These are phyloP conservation scores for Pristionchus entomophagus DNA, from an alignment of 2,888 invertebrate species.

Conservation along the genomic window DNA sequence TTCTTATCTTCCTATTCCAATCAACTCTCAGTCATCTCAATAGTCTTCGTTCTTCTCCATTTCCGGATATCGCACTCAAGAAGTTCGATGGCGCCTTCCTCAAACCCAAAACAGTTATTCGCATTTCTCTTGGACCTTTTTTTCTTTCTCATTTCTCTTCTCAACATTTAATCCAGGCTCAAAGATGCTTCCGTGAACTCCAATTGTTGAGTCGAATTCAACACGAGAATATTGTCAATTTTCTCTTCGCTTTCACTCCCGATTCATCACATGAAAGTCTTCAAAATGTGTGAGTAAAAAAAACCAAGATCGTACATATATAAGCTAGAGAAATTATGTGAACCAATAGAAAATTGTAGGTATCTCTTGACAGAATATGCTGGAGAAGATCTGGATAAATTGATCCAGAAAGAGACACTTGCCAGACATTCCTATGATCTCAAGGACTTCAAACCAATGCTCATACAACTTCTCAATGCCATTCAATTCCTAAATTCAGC, in stretches of 20 bases:
- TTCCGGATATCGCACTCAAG: neutral
- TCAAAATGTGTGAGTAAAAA: neutral
- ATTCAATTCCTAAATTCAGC: constrained; percentile 8
- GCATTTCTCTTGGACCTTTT: too few species aligned
- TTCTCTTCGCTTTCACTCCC: neutral
- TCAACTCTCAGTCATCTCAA: neutral
- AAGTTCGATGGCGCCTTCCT: neutral
- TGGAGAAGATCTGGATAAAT: neutral
- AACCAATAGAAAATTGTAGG: neutral
- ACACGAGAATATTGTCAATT: neutral
- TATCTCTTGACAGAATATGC: neutral
- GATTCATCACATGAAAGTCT: neutral
- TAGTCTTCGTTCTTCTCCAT: neutral
- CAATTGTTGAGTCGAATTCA: neutral
- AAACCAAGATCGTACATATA: too few species aligned
- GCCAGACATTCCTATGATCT: neutral
- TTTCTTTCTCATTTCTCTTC: neutral
- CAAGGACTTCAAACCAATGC: neutral
- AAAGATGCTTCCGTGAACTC: neutral
- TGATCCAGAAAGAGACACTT: neutral
- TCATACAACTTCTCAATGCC: neutral
- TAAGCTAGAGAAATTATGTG: too few species aligned
- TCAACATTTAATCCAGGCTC: neutral
- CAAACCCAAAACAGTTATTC: neutral
- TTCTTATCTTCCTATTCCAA: neutral